Percentiles rank a stretch among this genome's conserved stretches.
phyloP scores from a whole-genome alignment of 1,140 invertebrate genomes.

The Procambarus clarkii region DNA sequence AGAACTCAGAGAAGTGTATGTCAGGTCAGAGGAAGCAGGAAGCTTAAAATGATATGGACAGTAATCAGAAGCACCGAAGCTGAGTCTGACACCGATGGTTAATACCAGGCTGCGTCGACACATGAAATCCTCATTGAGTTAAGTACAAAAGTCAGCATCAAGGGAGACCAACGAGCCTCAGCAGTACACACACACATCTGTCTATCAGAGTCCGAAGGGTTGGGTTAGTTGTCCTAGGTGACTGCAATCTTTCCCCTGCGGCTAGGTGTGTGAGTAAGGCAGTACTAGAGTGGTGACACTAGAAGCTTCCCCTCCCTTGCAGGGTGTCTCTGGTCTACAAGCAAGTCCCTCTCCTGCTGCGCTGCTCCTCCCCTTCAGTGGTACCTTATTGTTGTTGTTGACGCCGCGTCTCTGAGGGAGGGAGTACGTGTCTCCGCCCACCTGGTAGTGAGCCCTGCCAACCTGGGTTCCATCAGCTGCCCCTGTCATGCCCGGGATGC shows the following conservation, averaged over 20 bases:
- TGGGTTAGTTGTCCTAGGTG: slow-evolving; percentile 24
- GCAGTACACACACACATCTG: not conserved
- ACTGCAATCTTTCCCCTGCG: slow-evolving; percentile 1
- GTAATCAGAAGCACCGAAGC: slow-evolving; percentile 8
- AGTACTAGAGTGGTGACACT: slow-evolving; percentile 12
- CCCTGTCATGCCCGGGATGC: slow-evolving; percentile 26
- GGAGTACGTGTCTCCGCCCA: slow-evolving; percentile 65
- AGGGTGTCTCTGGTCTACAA: slow-evolving; percentile 33
- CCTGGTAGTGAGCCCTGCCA: slow-evolving; percentile 61
- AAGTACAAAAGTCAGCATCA: not conserved
- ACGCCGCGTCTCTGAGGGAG: slow-evolving; percentile 54
- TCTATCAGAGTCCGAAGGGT: not conserved
- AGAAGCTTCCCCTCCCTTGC: slow-evolving; percentile 6
- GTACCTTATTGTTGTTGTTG: slow-evolving; percentile 61
- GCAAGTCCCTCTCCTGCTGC: slow-evolving; percentile 18
- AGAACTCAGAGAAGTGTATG: slow-evolving; percentile 20
- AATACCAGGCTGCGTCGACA: not conserved
- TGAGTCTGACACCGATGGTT: not conserved
- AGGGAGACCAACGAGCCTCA: not conserved
- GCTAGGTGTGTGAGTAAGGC: slow-evolving; percentile 26
- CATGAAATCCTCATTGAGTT: not conserved
- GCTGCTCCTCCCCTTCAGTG: not conserved
- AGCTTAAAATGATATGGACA: not conserved
- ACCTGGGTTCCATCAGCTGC: slow-evolving; percentile 7
- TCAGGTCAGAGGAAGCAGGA: slow-evolving; percentile 31